These are phyloP conservation scores for Rhinella marina DNA, from an alignment of 2,797 vertebrate species.

Conservation along the genomic window DNA sequence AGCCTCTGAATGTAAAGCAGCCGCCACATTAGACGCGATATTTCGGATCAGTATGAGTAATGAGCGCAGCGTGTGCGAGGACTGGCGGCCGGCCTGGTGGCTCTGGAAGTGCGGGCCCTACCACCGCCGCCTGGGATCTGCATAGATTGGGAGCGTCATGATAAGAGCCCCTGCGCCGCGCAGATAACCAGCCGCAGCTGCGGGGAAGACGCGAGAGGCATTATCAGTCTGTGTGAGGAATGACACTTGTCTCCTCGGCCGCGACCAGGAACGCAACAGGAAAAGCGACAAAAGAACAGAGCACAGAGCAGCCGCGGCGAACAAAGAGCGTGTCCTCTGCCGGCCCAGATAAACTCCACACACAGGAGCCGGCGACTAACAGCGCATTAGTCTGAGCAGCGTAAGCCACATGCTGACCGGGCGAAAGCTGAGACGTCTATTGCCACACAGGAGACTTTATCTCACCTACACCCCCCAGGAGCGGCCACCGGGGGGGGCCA, in stretches of 20 bases:
- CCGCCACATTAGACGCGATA: background rate
- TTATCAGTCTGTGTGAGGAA: slow-evolving; percentile 68
- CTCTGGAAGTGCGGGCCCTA: background rate
- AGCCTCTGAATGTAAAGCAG: background rate
- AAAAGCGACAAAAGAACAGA: slow-evolving; percentile 72
- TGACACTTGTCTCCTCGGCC: slow-evolving; percentile 65
- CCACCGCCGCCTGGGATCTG: slow-evolving; percentile 15
- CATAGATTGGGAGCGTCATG: slow-evolving; percentile 45
- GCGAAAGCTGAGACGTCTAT: slow-evolving; percentile 71
- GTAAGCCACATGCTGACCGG: slow-evolving; percentile 74
- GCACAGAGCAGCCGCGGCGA: slow-evolving; percentile 70
- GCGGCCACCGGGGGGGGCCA: slow-evolving; percentile 62
- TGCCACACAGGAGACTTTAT: slow-evolving; percentile 72
- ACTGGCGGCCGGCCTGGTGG: background rate
- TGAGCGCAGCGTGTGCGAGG: background rate
- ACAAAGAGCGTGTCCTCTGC: slow-evolving; percentile 76
- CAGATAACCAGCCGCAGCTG: slow-evolving; percentile 74
- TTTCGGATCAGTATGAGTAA: background rate
- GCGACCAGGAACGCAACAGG: slow-evolving; percentile 65
- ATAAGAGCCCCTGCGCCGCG: slow-evolving; percentile 72
- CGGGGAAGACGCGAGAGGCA: slow-evolving; percentile 65
- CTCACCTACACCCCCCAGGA: slow-evolving; percentile 74
- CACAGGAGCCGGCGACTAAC: slow-evolving; percentile 49
- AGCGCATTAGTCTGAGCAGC: slow-evolving; percentile 70
- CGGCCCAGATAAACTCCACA: slow-evolving; percentile 74